Evolutionary conservation across 2,113 vertebrate genomes (phyloP), one percentile per base, ranked within the genome.

Genomic region (Melanostigma gelatinosum): DNA sequence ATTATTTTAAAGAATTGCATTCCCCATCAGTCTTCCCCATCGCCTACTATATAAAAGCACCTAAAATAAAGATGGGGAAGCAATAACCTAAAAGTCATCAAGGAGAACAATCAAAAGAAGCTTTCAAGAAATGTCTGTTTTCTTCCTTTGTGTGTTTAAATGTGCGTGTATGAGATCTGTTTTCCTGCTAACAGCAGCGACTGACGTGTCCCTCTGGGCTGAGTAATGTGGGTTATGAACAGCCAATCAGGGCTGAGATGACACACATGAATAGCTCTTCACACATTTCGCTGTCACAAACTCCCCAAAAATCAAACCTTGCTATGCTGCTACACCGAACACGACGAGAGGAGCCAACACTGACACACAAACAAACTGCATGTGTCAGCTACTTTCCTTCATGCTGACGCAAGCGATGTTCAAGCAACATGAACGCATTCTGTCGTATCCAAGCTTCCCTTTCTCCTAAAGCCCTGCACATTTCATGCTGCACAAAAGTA

Each of bases 181-280:
- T 87, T 77, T 46, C 27, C 60, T 64, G 50, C 57, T 24, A 54
- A 57, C 4, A 4, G 57, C 24, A 18, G 18, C 54, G 12, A 29
- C 72, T 58, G 60, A 75, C 65, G 32, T 4, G 58, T 82, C 65
- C 77, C 77, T 88, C 70, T 24, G 40, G 36, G 75, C 64, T 61
- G 57, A 86, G 57, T 72, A 69, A 86, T 72, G 67, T 65, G 68
- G 70, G 44, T 85, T 84, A 73, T 85, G 77, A 86, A 91, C 80
- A 85, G 73, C 55, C 67, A 73, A 77, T 71, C 36, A 54, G 42
- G 34, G 13, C 78, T 72, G 60, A 69, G 55, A 62, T 66, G 57
- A 48, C 72, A 83, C 67, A 83, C 77, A 57, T 29, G 74, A 92
- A 75, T 62, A 88, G 55, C 78, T 73, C 77, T 85, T 83, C 58